Evolutionary conservation across 2,888 invertebrate species (phyloP).

Genomic region (Notodonta dromedarius): DNA sequence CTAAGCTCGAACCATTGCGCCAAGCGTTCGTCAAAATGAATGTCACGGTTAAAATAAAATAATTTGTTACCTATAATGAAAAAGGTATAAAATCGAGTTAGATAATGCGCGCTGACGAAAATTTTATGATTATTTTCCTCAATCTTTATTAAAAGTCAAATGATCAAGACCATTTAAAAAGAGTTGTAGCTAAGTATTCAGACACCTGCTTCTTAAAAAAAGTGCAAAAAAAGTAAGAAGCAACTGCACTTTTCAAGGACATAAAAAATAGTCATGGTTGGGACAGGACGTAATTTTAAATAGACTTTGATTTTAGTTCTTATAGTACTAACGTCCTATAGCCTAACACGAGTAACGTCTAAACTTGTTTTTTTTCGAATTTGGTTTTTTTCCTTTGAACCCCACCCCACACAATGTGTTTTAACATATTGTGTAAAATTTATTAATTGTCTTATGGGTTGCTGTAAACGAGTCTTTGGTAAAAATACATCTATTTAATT

Average conservation of each 20-base stretch:
- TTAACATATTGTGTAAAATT: background rate
- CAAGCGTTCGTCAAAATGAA: no score
- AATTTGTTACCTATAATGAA: no score
- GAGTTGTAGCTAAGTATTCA: background rate
- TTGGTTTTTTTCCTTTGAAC: background rate
- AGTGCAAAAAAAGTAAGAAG: background rate
- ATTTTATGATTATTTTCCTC: no score
- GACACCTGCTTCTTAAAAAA: background rate
- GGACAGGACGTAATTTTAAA: background rate
- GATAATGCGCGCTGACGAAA: no score
- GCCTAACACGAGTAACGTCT: background rate
- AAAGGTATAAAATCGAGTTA: no score
- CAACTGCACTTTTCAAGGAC: constrained; percentile 2
- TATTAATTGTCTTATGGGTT: background rate
- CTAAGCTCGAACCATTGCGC: no score
- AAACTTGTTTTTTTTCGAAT: background rate
- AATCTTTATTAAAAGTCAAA: background rate
- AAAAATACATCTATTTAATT: background rate
- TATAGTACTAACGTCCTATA: background rate
- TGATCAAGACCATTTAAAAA: no score
- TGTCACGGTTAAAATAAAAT: no score
- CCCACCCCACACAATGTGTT: background rate
- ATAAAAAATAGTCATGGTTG: background rate
- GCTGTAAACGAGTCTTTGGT: no score
- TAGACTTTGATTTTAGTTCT: background rate